Evolutionary conservation across 2,797 vertebrate species (phyloP), one percentile per base, ranked within the genome.

Genomic region (Acanthiza pusilla): DNA sequence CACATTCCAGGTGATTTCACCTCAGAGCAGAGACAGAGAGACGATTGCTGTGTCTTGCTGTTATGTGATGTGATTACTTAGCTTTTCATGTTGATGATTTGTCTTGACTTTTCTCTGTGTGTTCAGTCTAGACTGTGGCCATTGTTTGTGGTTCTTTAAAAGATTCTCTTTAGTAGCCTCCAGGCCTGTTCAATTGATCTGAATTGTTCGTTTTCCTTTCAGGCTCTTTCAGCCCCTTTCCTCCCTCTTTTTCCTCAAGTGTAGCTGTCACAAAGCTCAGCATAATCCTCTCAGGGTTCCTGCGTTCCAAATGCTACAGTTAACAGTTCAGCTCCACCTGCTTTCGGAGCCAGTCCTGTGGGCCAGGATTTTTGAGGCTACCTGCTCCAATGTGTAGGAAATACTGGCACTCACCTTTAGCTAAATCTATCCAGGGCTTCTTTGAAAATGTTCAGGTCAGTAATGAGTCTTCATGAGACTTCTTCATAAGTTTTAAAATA

Each of bases 51-150:
- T 65, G 71, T 88, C 80, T 90, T 14, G 1, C 91, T 88, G 53
- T 91, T 91, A 89, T 26, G n/a, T 94, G 83, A 93, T 94, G 85
- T 91, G 96, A 96, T 96, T 94, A 93, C 88, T 94, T 88, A 88
- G 77, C 77, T 94, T 93, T 91, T 91, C 96, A 79, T 74, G 63
- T 60, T 83, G 61, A 83, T 91, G 71, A 93, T 94, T 95, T 92
- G 84, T 96, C 91, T 91, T 94, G 88, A 94, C 85, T 96, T 93
- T 85, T 96, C 89, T 95, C 29, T 96, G 80, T 96, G 94, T 95
- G 91, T 95, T 97, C 43, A 27, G 94, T 97, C 96, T 95, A 96
- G 96, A 97, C 95, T 97, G 94, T 95, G 87, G 86, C 91, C 87
- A 94, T 95, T 91, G 23, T 97, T 93, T 97, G 96, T 94, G 94